Evolutionary conservation across 2,113 vertebrate species (phyloP).

Genomic region (Pelodiscus sinensis): DNA sequence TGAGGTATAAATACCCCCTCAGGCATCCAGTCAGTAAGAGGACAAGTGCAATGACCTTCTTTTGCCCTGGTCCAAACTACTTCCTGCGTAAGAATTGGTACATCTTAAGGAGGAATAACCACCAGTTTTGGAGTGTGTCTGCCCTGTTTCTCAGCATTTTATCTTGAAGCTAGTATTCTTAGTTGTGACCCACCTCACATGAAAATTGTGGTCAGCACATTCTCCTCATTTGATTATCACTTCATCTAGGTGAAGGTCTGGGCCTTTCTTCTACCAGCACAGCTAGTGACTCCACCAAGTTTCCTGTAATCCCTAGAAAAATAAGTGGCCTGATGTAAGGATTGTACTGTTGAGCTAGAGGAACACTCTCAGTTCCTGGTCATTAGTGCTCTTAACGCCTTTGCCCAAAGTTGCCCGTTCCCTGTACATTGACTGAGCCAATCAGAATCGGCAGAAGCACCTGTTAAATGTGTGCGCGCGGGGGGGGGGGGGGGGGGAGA

Average conservation of each 20-base stretch:
- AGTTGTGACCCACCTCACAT: background rate
- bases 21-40: background rate
- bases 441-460: too few relatives aligned
- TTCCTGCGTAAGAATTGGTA: background rate
- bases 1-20: background rate
- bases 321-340: background rate
- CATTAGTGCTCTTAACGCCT: background rate
- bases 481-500: too few relatives aligned
- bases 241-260: too few relatives aligned
- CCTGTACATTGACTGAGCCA: background rate
- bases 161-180: too few relatives aligned
- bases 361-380: background rate
- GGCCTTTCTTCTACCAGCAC: background rate
- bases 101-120: too few relatives aligned
- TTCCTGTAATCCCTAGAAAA: background rate
- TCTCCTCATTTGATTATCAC: background rate
- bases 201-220: background rate
- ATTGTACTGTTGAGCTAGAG: background rate
- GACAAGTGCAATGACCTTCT: background rate
- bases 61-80: background rate
- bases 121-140: too few relatives aligned
- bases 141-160: too few relatives aligned
- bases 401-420: background rate
- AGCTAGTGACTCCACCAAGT: background rate
- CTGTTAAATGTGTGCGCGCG: too few relatives aligned